phyloP scores from a whole-genome alignment of 2,797 vertebrate species.

The Cynodonichthys magdalenae region DNA sequence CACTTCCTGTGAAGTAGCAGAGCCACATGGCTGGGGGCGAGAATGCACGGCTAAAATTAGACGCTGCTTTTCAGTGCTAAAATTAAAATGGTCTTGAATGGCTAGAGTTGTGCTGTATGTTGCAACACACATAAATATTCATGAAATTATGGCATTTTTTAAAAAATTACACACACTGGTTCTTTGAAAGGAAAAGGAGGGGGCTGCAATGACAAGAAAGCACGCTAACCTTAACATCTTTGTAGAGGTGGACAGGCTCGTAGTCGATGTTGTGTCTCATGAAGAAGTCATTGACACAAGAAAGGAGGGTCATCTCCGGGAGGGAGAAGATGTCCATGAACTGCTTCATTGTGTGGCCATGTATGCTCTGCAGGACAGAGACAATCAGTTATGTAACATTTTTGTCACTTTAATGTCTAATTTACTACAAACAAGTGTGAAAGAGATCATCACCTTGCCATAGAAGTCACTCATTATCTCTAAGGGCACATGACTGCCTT shows the following conservation, averaged over 20 bases:
- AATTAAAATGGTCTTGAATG: constrained; percentile 55
- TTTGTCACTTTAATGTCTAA: not conserved
- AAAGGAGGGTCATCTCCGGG: constrained; percentile 96
- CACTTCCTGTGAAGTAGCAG: constrained; percentile 51
- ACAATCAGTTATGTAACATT: not conserved
- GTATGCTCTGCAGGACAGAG: constrained; percentile 85
- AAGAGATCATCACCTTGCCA: constrained; percentile 86
- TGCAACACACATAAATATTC: constrained; percentile 17
- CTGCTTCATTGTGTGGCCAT: constrained; percentile 97
- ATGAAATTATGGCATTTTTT: not conserved
- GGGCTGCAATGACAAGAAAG: not conserved
- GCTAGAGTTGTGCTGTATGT: constrained; percentile 21
- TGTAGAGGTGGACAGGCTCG: constrained; percentile 97
- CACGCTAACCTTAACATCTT: constrained; percentile 92
- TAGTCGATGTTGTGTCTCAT: constrained; percentile 98
- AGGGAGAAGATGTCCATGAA: constrained; percentile 99
- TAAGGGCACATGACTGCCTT: constrained; percentile 93
- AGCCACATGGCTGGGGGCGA: constrained; percentile 56
- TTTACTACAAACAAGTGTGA: not conserved
- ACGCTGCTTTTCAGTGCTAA: constrained; percentile 59
- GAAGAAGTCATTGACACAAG: constrained; percentile 97
- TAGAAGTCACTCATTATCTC: constrained; percentile 99
- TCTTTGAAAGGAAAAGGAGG: not conserved
- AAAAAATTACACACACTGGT: not conserved
- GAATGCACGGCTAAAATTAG: constrained; percentile 70